Evolutionary conservation across 2,888 invertebrate species (phyloP), one percentile per base, ranked within the genome.

Genomic region (Protonemura montana): DNA sequence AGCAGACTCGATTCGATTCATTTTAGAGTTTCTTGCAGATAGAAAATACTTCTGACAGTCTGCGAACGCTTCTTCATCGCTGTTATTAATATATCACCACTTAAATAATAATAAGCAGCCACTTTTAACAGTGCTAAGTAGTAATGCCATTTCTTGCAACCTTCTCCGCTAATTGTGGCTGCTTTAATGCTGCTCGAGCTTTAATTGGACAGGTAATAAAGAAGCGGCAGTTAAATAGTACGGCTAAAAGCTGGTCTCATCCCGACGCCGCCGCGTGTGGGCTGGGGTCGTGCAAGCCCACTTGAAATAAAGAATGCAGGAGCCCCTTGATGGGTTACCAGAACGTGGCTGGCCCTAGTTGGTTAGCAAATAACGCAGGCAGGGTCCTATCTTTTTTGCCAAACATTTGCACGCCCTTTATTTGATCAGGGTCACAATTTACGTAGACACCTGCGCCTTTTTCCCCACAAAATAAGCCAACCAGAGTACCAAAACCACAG

Each of bases 181-280:
- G 81, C 30, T 81, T 29, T 81, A 81, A 81, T 7, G 28, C 81
- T 30, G 81, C 81, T 29, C 16, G n/a, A n/a, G n/a, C 81, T 78
- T 78, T 81, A 81, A 81, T 81, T 81, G 81, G 81, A 28, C 81
- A 81, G 81, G 81, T 81, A 81, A 30, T 81, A 81, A 81, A 81
- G 81, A 81, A 81, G 29, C 59, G 59, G 59, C 59, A 21, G 59
- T 59, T 59, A 59, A 59, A 59, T 59, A 16, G 1, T 59, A 3
- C 59, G 59, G 59, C 59, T 59, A 59, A 59, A 59, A 59, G 59
- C 59, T 59, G 59, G 35, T 35, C 35, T 35, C 10, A 10, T 10
- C n/a, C n/a, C n/a, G n/a, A 10, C 6, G 16, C 59, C 2, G 59
- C 59, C 59, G 21, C 59, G 59, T 59, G 59, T 21, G 3, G 59